Conservation (phyloP, 2,797 vertebrate species). For the Malurus leucopterus region DNA sequence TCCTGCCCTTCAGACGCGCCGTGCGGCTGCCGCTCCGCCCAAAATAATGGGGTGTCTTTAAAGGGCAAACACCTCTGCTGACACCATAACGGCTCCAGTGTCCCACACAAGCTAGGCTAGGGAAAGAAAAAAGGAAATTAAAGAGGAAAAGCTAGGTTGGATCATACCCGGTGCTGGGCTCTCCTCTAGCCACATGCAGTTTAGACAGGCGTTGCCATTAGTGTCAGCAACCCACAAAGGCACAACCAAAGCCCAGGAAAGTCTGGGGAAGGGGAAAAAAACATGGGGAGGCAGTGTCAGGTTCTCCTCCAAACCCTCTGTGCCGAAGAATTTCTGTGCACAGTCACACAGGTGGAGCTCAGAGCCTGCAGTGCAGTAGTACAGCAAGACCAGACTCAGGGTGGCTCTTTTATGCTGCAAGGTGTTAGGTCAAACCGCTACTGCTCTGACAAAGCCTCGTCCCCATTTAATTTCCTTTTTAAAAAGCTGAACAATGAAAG, state of each 20-base stretch:
- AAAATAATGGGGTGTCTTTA: conserved; percentile 77
- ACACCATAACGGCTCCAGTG: conserved; percentile 79
- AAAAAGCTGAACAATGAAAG: neutral
- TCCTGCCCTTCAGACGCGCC: conserved; percentile 79
- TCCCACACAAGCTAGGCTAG: conserved; percentile 80
- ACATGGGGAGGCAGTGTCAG: neutral
- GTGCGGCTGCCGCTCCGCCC: conserved; percentile 74
- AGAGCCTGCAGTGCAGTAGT: neutral
- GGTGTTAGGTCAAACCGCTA: conserved; percentile 3
- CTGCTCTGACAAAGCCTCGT: conserved; percentile 26
- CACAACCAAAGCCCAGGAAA: conserved; percentile 13
- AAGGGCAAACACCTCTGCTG: conserved; percentile 79
- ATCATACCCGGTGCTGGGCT: conserved; percentile 35
- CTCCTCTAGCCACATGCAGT: conserved; percentile 65
- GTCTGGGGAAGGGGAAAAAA: too few relatives aligned
- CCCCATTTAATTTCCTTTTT: conserved; percentile 57
- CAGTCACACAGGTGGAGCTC: neutral
- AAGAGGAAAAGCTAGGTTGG: conserved; percentile 71
- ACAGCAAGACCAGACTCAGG: conserved; percentile 22
- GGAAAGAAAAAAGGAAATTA: conserved; percentile 79
- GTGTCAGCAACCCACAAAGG: neutral
- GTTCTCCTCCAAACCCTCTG: neutral
- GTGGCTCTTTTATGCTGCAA: neutral
- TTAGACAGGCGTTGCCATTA: neutral
- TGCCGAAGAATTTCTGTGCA: neutral